Conservation (phyloP, 2,888 invertebrate species). For the Gymnosoma rotundatum region DNA sequence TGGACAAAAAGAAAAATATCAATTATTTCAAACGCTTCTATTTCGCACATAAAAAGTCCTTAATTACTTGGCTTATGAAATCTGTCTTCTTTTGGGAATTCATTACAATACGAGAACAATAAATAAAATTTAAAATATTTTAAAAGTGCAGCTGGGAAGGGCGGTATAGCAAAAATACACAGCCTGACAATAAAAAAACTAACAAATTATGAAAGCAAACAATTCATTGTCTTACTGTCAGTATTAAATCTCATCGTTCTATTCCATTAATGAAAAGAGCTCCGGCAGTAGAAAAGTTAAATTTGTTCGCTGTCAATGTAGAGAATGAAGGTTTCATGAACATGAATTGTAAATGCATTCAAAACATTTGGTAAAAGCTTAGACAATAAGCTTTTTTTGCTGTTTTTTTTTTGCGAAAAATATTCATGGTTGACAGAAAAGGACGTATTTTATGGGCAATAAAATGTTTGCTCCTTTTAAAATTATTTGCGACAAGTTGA, state of each 20-base stretch:
- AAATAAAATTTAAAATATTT: conserved; percentile 21
- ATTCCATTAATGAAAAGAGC: conserved; percentile 16
- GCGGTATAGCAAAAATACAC: neutral
- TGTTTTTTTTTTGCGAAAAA: conserved; percentile 11
- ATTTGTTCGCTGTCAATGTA: neutral
- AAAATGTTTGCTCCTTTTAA: conserved; percentile 66
- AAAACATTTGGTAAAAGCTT: conserved; percentile 33
- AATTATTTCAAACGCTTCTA: no score
- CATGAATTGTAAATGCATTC: conserved; percentile 17
- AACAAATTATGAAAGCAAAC: conserved; percentile 63
- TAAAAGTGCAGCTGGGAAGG: neutral
- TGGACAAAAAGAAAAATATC: no score
- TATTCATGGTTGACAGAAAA: conserved; percentile 66
- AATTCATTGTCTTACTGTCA: conserved; percentile 60
- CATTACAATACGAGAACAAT: neutral
- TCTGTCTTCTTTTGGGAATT: neutral
- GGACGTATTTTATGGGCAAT: conserved; percentile 70
- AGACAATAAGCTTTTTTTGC: conserved; percentile 32
- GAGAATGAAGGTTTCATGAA: neutral
- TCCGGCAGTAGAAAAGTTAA: neutral
- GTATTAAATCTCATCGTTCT: conserved; percentile 33
- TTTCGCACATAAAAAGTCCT: no score
- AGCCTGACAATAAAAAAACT: neutral
- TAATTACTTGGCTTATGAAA: no score
- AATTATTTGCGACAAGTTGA: conserved; percentile 70